A percentile compares a stretch with the other conserved stretches of the same genome.
phyloP scores from a whole-genome alignment of 2,888 invertebrate genomes.

The Apotomis turbidana region DNA sequence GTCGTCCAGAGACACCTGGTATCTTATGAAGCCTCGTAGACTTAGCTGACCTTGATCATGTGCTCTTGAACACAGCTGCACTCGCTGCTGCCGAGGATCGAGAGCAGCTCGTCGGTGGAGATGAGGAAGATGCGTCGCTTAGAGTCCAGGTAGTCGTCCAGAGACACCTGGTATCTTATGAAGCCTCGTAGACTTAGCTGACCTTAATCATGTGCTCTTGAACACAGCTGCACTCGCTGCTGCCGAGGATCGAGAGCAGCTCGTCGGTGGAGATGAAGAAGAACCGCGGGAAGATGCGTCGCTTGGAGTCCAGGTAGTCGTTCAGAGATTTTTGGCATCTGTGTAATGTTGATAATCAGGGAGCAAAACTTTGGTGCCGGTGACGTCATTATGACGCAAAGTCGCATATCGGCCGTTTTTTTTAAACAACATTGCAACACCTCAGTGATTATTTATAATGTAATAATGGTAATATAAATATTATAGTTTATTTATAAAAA shows the following conservation, averaged over 20 bases:
- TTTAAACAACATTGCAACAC: too few relatives aligned
- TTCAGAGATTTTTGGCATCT: constrained; percentile 95
- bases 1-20: too few relatives aligned
- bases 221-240: constrained; percentile 91
- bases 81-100: constrained; percentile 94
- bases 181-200: not conserved
- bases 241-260: constrained; percentile 93
- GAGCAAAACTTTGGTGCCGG: too few relatives aligned
- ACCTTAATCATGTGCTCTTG: constrained; percentile 97
- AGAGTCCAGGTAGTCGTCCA: too few relatives aligned
- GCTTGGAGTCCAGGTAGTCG: constrained; percentile 94
- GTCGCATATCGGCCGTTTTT: too few relatives aligned
- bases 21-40: not conserved
- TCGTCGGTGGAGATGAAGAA: constrained; percentile 98
- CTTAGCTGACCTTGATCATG: constrained; percentile 88
- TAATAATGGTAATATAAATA: too few relatives aligned
- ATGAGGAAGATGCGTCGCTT: constrained; percentile 56
- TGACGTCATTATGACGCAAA: too few relatives aligned
- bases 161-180: not conserved
- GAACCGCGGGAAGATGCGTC: constrained; percentile 94
- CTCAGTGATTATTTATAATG: too few relatives aligned
- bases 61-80: constrained; percentile 95
- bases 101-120: constrained; percentile 95
- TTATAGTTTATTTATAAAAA: too few relatives aligned
- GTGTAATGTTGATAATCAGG: constrained; percentile 10